Evolutionary conservation across 2,797 vertebrate genomes (phyloP), one percentile per base, ranked within the genome.

Genomic region (Leptodactylus fallax): DNA sequence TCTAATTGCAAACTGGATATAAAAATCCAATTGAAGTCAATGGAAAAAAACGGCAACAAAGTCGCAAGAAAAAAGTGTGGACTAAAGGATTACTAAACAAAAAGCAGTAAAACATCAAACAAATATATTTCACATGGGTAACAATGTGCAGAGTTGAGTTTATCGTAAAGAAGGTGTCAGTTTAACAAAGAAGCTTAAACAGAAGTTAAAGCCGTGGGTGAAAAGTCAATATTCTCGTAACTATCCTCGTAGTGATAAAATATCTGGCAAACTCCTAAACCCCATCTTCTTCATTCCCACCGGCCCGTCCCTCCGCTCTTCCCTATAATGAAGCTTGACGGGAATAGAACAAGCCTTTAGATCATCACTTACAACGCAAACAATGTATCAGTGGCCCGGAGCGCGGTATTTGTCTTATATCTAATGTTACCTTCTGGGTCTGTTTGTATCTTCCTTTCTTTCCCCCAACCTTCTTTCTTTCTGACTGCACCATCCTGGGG

Each of bases 321-420:
- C 90, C 85, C 92, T 87, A 92, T 93, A 94, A 94, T 95, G 93
- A 93, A 94, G 93, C 94, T 93, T 80, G 94, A 94, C 93, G 93
- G 93, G 91, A 93, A 93, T 94, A 94, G 94, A 94, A 93, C 91
- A 83, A 87, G 87, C 90, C 94, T 95, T 95, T 94, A 94, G 94
- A 95, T 94, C 91, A 91, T 93, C 91, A 90, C 92, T 93, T 93
- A 94, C 92, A 95, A 95, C 93, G 94, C 92, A 95, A 94, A 94
- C 93, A 92, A 87, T 91, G 92, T 92, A 92, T 92, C 91, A 90
- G 91, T 92, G 90, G 91, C 91, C 91, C 90, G 92, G 92, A 91
- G 91, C 91, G 91, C 90, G 93, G 93, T 94, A 94, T 94, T 94
- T 94, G 94, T 93, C 91, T 95, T 92, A 92, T 93, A 93, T 91